Base-by-base conservation (phyloP, 2,113 vertebrate genomes). In the Alouatta palliata region DNA sequence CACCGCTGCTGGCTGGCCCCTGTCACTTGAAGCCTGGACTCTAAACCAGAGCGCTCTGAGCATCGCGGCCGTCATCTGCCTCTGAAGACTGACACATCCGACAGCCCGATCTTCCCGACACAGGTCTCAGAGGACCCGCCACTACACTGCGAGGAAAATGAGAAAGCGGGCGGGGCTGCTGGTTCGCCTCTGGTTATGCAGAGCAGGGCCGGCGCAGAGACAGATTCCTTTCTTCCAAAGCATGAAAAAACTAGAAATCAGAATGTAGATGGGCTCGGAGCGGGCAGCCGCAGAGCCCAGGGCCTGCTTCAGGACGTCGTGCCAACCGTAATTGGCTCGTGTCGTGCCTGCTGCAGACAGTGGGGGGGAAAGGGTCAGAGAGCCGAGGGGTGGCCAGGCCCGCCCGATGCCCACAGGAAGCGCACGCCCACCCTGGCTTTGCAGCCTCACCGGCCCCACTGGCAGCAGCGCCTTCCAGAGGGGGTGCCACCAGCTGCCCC, bases 311-410 rank as follows among this genome's bases (percentile, higher is more conserved):
- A 9, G 9, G 30, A 49, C 5, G 8, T 21, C 4, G 8, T 21
- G 68, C 35, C 68, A 64, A 70, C 13, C 52, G 71, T 1, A 0
- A 66, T 45, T 0, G 0, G 83, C 75, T 52, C 0, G 1, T 40
- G 52, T n/a, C 21, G 56, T 54, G 9, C 1, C 21, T 8, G 35
- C 49, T 14, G 7, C 8, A 6, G 32, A 27, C 35, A 35, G 35
- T 1, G 0, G 30, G 40, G 40, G n/a, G 56, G 45, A 32, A 37
- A 47, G 35, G 76, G 40, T 37, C 32, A 14, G 37, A 58, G 49
- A 16, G 32, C 40, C 1, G 1, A 27, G 71, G 40, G 23, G 40
- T 40, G 3, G 11, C 71, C 23, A 75, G 71, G 71, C 11, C 71
- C 2, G 5, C 20, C 71, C 12, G 0, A 40, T 25, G 37, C 71